A percentile compares a stretch with the other conserved stretches of the same genome.
phyloP scores from a whole-genome alignment of 2,113 vertebrate genomes.

The Anguilla japonica region DNA sequence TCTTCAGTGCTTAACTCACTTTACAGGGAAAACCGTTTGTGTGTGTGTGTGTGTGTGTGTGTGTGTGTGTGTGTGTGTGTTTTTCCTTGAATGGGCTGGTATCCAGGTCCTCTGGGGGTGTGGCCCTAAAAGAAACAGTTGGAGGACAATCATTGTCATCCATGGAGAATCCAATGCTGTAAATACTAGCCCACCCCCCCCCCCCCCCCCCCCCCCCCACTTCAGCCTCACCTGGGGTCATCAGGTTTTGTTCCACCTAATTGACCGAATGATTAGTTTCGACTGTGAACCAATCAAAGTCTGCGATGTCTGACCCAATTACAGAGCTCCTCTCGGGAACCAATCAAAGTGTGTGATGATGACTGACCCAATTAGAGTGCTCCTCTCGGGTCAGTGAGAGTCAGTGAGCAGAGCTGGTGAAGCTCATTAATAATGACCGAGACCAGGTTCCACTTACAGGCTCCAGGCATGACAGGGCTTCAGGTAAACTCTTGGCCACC shows the following conservation, averaged over 20 bases:
- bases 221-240: neutral
- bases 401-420: neutral
- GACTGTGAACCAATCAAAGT: too few relatives aligned
- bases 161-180: neutral
- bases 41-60: too few relatives aligned
- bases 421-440: neutral
- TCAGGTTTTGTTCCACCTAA: neutral
- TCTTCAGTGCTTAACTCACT: neutral
- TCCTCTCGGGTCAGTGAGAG: too few relatives aligned
- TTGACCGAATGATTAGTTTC: neutral
- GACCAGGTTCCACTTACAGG: neutral
- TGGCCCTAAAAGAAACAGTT: neutral
- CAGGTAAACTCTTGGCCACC: neutral
- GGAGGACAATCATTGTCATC: neutral
- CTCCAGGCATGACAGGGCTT: neutral
- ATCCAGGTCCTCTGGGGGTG: too few relatives aligned
- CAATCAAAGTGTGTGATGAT: neutral
- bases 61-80: neutral
- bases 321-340: too few relatives aligned
- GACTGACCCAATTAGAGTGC: neutral
- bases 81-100: neutral
- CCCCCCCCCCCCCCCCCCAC: too few relatives aligned
- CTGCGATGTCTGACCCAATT: too few relatives aligned
- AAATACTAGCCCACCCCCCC: neutral
- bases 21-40: neutral